Conservation (phyloP, 1,140 invertebrate species). For the Diabrotica undecimpunctata region DNA sequence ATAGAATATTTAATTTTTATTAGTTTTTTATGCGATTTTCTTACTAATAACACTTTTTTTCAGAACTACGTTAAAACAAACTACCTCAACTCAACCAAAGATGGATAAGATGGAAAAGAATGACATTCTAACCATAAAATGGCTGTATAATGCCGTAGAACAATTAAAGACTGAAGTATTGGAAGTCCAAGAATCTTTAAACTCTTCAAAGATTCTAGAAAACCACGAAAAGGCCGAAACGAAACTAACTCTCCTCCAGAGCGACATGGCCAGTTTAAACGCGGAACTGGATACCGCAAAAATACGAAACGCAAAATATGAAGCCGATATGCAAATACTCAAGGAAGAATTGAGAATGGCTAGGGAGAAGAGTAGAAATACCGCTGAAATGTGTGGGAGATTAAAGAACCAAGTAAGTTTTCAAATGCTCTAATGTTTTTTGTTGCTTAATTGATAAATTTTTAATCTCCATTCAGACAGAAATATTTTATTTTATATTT, state of each 20-base stretch:
- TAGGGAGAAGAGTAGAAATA: constrained; percentile 37
- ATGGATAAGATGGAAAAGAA: constrained; percentile 41
- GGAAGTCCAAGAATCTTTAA: constrained; percentile 46
- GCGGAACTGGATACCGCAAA: constrained; percentile 38
- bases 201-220: constrained; percentile 41
- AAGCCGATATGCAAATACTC: constrained; percentile 38
- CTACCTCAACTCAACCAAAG: not conserved
- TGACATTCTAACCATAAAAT: constrained; percentile 49
- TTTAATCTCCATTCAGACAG: no score
- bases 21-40: no score
- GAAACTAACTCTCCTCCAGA: constrained; percentile 40
- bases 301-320: constrained; percentile 39
- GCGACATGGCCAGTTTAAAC: constrained; percentile 44
- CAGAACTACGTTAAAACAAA: not conserved
- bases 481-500: no score
- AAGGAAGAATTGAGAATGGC: constrained; percentile 40
- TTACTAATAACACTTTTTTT: constrained; percentile 13
- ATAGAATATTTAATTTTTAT: no score
- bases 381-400: constrained; percentile 40
- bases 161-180: constrained; percentile 47
- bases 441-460: no score
- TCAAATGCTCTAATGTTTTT: no score
- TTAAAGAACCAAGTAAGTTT: constrained; percentile 43
- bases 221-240: constrained; percentile 41
- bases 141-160: constrained; percentile 44